Conservation (phyloP, 2,113 vertebrate species). For the Melanotaenia duboulayi region DNA sequence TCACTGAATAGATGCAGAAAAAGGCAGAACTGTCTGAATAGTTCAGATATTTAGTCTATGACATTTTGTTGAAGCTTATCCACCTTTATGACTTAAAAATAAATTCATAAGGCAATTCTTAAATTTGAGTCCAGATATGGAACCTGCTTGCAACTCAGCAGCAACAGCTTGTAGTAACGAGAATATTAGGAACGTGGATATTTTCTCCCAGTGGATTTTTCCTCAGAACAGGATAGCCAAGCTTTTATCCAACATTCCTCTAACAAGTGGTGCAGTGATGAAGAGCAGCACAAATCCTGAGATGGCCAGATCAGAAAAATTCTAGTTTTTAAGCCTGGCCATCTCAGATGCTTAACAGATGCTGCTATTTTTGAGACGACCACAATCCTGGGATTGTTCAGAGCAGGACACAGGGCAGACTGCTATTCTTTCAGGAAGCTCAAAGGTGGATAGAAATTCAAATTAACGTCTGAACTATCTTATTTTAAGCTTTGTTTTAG, state of each 20-base stretch:
- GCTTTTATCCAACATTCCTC: constrained; percentile 41
- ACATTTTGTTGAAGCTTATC: constrained; percentile 39
- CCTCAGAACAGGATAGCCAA: constrained; percentile 2
- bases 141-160: constrained; percentile 20
- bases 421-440: constrained; percentile 33
- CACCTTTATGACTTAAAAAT: constrained; percentile 18
- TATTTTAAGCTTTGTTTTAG: not conserved
- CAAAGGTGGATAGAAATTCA: constrained; percentile 29
- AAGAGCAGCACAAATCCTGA: constrained; percentile 48
- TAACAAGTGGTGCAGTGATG: constrained; percentile 25
- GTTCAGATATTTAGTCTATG: constrained; percentile 28
- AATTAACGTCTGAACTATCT: not conserved
- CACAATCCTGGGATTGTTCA: constrained; percentile 60
- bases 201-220: constrained; percentile 23
- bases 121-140: constrained; percentile 45
- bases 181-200: constrained; percentile 36
- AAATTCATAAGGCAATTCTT: not conserved
- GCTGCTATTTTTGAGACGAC: constrained; percentile 57
- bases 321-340: constrained; percentile 40
- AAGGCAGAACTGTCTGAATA: constrained; percentile 26
- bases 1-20: constrained; percentile 9
- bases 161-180: constrained; percentile 5
- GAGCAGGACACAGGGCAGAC: constrained; percentile 35
- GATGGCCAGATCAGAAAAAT: constrained; percentile 3
- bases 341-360: constrained; percentile 68